These are phyloP conservation scores for Jaculus jaculus DNA, from an alignment of 2,113 vertebrate genomes.

Conservation along the genomic window DNA sequence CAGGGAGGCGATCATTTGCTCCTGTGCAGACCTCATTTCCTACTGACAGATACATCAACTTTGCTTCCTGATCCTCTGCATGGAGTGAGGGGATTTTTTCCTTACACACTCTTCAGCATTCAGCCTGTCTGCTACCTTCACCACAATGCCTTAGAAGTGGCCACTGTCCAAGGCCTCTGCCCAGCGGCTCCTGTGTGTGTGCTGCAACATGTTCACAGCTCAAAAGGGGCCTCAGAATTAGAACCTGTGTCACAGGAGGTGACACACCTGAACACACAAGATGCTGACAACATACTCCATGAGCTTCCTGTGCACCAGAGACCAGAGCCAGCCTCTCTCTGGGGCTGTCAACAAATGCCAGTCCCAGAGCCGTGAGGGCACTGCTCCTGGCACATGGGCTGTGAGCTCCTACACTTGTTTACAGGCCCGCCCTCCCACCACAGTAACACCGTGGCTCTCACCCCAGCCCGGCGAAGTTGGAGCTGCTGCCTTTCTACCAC, in stretches of 20 bases:
- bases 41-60: accelerated
- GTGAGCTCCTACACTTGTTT: not conserved
- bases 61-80: not conserved
- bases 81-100: too few species aligned
- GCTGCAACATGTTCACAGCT: not conserved
- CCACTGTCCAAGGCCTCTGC: not conserved
- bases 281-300: accelerated
- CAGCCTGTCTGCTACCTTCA: not conserved
- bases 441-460: not conserved
- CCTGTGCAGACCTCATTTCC: not conserved
- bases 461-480: not conserved
- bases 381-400: too few species aligned
- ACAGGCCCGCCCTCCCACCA: not conserved
- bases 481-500: not conserved
- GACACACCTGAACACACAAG: not conserved
- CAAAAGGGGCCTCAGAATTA: not conserved
- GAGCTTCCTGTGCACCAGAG: not conserved
- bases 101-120: not conserved
- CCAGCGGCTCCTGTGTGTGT: not conserved
- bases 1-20: accelerated
- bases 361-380: too few species aligned
- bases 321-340: not conserved
- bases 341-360: not conserved
- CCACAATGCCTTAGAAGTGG: not conserved
- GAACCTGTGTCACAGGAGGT: not conserved